These are phyloP conservation scores for Drosophila buzzatii DNA, from an alignment of 2,888 invertebrate species.

Conservation along the genomic window DNA sequence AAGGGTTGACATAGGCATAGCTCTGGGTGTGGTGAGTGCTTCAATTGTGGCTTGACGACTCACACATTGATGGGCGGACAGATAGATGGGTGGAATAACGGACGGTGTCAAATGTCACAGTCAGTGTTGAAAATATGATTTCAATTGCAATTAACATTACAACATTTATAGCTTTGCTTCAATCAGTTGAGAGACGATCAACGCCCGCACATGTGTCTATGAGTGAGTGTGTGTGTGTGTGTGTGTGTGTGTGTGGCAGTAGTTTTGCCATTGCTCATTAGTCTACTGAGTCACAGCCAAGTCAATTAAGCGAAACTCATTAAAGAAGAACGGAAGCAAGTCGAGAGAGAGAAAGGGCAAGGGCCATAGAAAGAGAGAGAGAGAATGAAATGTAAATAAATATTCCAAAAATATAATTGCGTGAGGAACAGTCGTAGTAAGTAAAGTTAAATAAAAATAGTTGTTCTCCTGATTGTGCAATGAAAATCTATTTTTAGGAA, in stretches of 20 bases:
- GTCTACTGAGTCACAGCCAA: constrained; percentile 15
- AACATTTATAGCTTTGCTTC: constrained; percentile 42
- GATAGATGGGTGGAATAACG: neutral
- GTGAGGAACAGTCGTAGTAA: neutral
- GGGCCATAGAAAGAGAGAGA: neutral
- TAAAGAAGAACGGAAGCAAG: constrained; percentile 2
- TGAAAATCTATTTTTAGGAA: neutral
- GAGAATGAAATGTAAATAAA: neutral
- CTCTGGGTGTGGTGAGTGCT: constrained; percentile 1
- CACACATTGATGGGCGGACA: neutral
- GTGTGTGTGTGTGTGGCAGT: no score
- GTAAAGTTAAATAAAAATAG: neutral
- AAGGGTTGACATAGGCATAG: constrained; percentile 1
- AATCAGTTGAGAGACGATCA: constrained; percentile 13
- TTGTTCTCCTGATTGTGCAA: no score
- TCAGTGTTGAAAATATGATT: constrained; percentile 52
- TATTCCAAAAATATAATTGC: constrained; percentile 2
- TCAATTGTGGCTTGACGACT: constrained; percentile 4
- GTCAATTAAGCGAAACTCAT: constrained; percentile 21
- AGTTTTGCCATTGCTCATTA: constrained; percentile 12
- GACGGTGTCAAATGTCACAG: constrained; percentile 66
- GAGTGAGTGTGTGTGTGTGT: neutral
- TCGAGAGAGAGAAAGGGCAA: neutral
- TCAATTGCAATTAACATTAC: constrained; percentile 49
- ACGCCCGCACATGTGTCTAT: constrained; percentile 4